A percentile compares a stretch with the other conserved stretches of the same genome.
phyloP scores from a whole-genome alignment of 2,797 vertebrate genomes.

The Myotis planiceps region DNA sequence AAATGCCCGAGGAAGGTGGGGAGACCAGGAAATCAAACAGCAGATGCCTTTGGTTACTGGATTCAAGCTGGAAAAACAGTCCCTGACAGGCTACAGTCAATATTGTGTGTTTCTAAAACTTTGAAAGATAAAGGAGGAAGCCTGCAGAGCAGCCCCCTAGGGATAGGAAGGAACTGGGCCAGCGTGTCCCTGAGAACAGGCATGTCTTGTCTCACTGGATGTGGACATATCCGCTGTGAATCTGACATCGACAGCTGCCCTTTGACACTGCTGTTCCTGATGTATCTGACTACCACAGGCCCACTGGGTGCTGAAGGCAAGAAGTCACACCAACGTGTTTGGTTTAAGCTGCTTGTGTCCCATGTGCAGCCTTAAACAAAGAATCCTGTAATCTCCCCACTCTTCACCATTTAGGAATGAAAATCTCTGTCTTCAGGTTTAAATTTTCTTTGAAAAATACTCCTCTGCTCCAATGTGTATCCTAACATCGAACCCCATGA shows the following conservation, averaged over 20 bases:
- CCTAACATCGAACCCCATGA: neutral
- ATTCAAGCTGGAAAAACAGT: slow-evolving; percentile 68
- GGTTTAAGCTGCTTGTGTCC: neutral
- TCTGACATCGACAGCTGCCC: neutral
- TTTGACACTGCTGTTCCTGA: neutral
- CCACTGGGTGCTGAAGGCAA: neutral
- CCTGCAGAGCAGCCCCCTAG: neutral
- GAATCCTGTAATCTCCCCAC: neutral
- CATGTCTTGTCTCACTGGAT: neutral
- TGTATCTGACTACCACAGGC: neutral
- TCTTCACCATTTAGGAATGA: neutral
- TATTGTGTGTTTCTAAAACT: slow-evolving; percentile 40
- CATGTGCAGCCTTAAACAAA: neutral
- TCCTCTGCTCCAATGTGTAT: neutral
- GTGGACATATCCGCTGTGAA: neutral
- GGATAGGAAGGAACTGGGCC: slow-evolving; percentile 18
- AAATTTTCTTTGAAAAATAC: neutral
- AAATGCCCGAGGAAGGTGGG: neutral
- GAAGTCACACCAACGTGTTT: neutral
- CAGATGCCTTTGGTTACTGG: slow-evolving; percentile 40
- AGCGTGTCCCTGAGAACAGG: neutral
- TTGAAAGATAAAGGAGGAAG: slow-evolving; percentile 70
- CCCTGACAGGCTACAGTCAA: neutral
- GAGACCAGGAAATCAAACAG: slow-evolving; percentile 3
- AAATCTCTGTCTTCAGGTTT: neutral